A percentile compares a stretch with the other conserved stretches of the same genome.
Evolutionary conservation across 2,888 invertebrate species (phyloP).

Genomic region (Busseola fusca): DNA sequence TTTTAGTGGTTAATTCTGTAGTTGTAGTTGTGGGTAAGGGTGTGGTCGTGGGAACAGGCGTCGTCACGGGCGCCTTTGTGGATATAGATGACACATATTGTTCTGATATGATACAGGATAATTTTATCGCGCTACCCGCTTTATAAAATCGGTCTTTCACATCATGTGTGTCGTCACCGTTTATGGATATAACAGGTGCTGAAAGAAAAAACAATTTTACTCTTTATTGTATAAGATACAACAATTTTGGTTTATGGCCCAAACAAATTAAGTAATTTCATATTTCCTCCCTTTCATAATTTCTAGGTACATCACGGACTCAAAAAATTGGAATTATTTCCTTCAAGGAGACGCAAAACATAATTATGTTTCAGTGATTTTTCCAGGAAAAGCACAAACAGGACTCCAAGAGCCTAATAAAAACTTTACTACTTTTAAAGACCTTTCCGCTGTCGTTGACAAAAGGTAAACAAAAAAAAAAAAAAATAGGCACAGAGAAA

Average conservation of each 20-base stretch:
- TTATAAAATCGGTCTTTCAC: conserved; percentile 92
- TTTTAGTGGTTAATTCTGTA: conserved; percentile 81
- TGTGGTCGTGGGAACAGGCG: conserved; percentile 71
- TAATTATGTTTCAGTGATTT: conserved; percentile 54
- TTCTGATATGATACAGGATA: conserved; percentile 89
- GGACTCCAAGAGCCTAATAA: conserved; percentile 37
- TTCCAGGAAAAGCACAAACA: conserved; percentile 35
- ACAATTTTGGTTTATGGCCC: conserved; percentile 4
- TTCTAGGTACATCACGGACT: conserved; percentile 31
- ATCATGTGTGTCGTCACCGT: conserved; percentile 92
- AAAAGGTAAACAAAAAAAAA: conserved; percentile 20
- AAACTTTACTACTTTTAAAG: conserved; percentile 54
- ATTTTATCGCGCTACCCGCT: conserved; percentile 92
- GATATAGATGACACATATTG: conserved; percentile 77
- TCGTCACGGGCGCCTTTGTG: conserved; percentile 73
- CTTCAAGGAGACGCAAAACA: conserved; percentile 34
- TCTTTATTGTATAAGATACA: not conserved
- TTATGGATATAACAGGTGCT: conserved; percentile 92
- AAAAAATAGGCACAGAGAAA: not conserved
- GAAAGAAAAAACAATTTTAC: conserved; percentile 60
- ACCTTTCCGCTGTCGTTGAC: conserved; percentile 31
- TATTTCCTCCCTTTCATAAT: conserved; percentile 19
- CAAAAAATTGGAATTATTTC: conserved; percentile 45
- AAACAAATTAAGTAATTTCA: conserved; percentile 26
- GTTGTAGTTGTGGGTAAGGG: conserved; percentile 77